phyloP scores from a whole-genome alignment of 1,140 invertebrate genomes.

The Chironomus striatipennis region DNA sequence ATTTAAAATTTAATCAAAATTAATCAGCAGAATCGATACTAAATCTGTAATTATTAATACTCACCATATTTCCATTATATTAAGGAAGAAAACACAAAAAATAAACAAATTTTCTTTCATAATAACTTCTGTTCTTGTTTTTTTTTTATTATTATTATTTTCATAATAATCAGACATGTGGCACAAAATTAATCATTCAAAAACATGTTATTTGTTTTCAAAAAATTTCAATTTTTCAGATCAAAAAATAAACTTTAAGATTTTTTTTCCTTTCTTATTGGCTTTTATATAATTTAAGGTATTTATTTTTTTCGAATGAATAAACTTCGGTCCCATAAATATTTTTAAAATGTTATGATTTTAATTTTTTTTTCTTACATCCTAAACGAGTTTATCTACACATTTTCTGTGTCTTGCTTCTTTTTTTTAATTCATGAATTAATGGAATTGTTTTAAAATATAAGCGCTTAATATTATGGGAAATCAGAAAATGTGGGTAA shows the following conservation, averaged over 20 bases:
- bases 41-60: too few relatives aligned
- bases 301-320: not conserved
- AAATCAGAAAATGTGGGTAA: constrained; percentile 1
- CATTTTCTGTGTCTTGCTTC: not conserved
- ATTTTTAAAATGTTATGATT: not conserved
- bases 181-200: not conserved
- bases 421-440: not conserved
- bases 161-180: not conserved
- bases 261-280: not conserved
- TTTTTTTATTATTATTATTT: not conserved
- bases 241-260: constrained; percentile 1
- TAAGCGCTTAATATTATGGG: not conserved
- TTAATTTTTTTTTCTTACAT: not conserved
- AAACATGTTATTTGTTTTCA: not conserved
- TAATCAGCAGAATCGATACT: too few relatives aligned
- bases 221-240: not conserved
- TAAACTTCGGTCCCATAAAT: constrained; percentile 13
- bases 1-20: too few relatives aligned
- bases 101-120: not conserved
- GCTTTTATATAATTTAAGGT: not conserved
- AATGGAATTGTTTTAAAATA: not conserved
- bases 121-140: not conserved
- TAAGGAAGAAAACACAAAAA: not conserved
- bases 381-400: not conserved
- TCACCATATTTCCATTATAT: too few relatives aligned